Conservation (phyloP, 2,888 invertebrate genomes). For the Sphecodes monilicornis region DNA sequence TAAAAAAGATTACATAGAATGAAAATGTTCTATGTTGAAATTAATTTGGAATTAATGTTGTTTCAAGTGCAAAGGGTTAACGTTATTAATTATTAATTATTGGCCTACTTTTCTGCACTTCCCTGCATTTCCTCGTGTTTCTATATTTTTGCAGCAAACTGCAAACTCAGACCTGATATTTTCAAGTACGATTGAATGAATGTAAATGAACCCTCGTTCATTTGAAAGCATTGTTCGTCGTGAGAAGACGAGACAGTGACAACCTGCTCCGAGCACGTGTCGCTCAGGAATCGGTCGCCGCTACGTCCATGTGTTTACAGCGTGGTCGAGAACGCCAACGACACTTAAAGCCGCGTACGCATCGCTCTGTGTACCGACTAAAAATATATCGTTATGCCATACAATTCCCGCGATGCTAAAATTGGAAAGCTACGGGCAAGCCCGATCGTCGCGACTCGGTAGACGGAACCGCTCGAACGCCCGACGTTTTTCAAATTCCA, state of each 20-base stretch:
- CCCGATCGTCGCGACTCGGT: background rate
- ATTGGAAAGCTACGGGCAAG: conserved; percentile 40
- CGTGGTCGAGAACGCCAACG: conserved; percentile 5
- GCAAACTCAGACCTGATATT: background rate
- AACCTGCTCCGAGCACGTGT: conserved; percentile 48
- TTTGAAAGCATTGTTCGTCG: background rate
- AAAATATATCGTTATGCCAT: conserved; percentile 60
- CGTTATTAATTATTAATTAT: too few relatives aligned
- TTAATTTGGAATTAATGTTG: too few relatives aligned
- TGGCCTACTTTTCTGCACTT: background rate
- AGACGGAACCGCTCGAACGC: conserved; percentile 3
- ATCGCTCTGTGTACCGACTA: conserved; percentile 43
- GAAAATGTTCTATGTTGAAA: too few relatives aligned
- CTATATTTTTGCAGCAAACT: background rate
- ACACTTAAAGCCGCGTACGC: conserved; percentile 22
- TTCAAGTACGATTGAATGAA: background rate
- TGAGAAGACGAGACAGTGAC: background rate
- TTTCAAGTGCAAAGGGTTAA: too few relatives aligned
- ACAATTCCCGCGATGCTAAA: conserved; percentile 53
- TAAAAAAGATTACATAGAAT: too few relatives aligned
- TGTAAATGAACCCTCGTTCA: background rate
- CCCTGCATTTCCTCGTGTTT: background rate
- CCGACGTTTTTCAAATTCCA: conserved; percentile 21
- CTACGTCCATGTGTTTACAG: conserved; percentile 20
- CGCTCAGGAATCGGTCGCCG: conserved; percentile 9